Evolutionary conservation across 2,113 vertebrate species (phyloP).

Genomic region (Deroptyus accipitrinus): DNA sequence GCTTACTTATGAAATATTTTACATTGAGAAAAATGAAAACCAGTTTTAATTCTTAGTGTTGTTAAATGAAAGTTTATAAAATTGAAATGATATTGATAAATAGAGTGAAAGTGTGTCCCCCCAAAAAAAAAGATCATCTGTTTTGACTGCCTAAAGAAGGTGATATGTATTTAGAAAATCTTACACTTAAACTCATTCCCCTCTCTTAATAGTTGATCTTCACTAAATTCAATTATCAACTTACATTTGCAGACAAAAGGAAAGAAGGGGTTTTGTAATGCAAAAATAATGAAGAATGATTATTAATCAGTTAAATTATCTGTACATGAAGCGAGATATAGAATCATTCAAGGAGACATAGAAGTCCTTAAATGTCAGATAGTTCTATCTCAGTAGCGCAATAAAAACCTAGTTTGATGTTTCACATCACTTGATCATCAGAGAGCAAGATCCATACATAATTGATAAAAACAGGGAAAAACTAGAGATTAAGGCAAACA

Average conservation of each 20-base stretch:
- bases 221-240: neutral
- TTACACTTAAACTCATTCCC: neutral
- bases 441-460: constrained; percentile 18
- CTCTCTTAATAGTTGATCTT: neutral
- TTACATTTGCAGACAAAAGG: neutral
- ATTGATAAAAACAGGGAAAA: constrained; percentile 28
- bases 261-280: neutral
- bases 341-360: constrained; percentile 42
- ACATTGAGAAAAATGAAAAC: neutral
- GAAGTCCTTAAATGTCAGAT: constrained; percentile 34
- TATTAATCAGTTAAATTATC: neutral
- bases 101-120: neutral
- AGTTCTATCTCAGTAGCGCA: constrained; percentile 37
- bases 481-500: neutral
- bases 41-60: neutral
- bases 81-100: neutral
- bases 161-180: neutral
- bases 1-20: neutral
- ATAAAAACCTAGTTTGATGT: constrained; percentile 43
- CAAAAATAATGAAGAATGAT: neutral
- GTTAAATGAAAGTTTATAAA: neutral
- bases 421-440: constrained; percentile 25
- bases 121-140: fast-evolving
- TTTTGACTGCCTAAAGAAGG: neutral
- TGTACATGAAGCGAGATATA: neutral